These are phyloP conservation scores for Apogon hyalosoma DNA, from an alignment of 2,797 vertebrate genomes.

Conservation along the genomic window DNA sequence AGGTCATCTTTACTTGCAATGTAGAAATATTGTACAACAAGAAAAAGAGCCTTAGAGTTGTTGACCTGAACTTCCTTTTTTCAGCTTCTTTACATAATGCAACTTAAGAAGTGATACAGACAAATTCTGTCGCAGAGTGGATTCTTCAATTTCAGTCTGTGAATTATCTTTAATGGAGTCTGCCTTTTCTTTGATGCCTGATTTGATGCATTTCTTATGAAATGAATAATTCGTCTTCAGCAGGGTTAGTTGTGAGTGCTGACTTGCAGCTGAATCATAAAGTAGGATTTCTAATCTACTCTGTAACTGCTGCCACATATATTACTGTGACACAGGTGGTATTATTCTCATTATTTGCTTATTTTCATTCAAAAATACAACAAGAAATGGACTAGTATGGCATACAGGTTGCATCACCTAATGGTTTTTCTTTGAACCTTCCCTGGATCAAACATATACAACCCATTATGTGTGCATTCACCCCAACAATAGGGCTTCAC, in stretches of 20 bases:
- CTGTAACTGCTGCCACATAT: no score
- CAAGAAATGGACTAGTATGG: not conserved
- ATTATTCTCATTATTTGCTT: not conserved
- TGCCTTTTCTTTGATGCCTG: not conserved
- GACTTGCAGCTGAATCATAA: not conserved
- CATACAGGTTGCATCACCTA: conserved; percentile 51
- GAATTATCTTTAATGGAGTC: conserved; percentile 13
- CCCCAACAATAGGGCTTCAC: conserved; percentile 47
- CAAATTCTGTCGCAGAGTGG: conserved; percentile 1
- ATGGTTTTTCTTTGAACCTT: conserved; percentile 35
- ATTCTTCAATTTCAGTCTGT: not conserved
- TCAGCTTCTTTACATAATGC: not conserved
- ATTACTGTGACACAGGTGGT: not conserved
- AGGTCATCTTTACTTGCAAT: no score
- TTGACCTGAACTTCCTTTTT: no score
- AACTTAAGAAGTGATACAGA: conserved; percentile 6
- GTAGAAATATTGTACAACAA: no score
- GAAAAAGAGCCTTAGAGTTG: no score
- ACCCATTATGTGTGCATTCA: conserved; percentile 49
- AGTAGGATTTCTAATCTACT: not conserved
- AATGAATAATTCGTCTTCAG: conserved; percentile 1
- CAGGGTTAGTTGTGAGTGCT: conserved; percentile 1
- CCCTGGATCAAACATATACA: conserved; percentile 48
- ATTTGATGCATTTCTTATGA: conserved; percentile 29
- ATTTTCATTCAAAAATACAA: conserved; percentile 26